Evolutionary conservation across 2,797 vertebrate genomes (phyloP), one percentile per base, ranked within the genome.

Genomic region (Dendrocincla fuliginosa): DNA sequence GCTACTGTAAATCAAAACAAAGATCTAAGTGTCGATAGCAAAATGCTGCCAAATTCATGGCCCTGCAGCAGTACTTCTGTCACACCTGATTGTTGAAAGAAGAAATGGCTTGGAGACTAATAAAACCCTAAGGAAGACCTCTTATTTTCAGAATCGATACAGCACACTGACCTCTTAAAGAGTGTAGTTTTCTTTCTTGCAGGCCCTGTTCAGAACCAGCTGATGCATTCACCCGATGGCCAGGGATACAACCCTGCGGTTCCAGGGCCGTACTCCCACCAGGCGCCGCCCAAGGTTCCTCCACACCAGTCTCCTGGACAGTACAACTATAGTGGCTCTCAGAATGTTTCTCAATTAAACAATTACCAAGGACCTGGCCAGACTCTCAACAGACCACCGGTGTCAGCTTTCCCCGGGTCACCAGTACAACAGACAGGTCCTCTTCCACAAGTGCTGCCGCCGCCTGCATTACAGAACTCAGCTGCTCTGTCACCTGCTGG

Each of bases 191-290:
- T 60, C 82, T 47, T 19, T 37, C 32, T 97, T 93, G 10, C 95
- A 99, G 99, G 99, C 98, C 99, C 99, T 65, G 98, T 99, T 74
- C 99, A 98, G 76, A 99, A 98, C 96, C 98, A 98, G 61, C 92
- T 98, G 81, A 89, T 99, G 88, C 98, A 98, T 91, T 97, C 98
- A 42, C 95, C 96, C 37, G 95, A 90, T 60, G 96, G 97, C 68
- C 98, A 98, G 94, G 98, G 94, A 90, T 98, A 98, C 57, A 97
- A 96, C 93, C 97, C 98, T 95, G 95, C 92, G 15, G 97, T 96
- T 73, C 98, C 98, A 94, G 98, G 98, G 75, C 95, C 96, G 6
- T 98, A 98, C 76, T 56, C 97, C 24, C 98, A 98, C 87, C 98
- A 97, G 83, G 91, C 94, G 63, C 98, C 98, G 18, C 97, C 96